Percentiles rank a stretch among this genome's conserved stretches.
Conservation (phyloP, 2,113 vertebrate species). For the Bettongia penicillata region DNA sequence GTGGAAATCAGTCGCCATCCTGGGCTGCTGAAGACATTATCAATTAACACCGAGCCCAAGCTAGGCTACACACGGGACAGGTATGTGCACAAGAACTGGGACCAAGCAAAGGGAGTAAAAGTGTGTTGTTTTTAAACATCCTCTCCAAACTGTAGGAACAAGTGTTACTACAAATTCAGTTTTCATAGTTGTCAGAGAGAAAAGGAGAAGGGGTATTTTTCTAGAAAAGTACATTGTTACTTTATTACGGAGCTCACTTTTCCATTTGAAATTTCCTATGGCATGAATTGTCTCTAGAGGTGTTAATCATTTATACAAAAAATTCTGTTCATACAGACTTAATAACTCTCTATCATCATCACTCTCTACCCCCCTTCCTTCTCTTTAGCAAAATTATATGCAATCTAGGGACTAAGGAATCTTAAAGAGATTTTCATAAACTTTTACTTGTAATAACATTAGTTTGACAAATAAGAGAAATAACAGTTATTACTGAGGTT, state of each 20-base stretch:
- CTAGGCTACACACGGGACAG: constrained; percentile 98
- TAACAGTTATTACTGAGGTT: no score
- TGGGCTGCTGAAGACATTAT: constrained; percentile 98
- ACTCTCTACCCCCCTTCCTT: background rate
- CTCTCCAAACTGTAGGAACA: no score
- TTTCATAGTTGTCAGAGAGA: no score
- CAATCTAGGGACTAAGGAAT: background rate
- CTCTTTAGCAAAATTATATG: background rate
- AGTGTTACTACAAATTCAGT: no score
- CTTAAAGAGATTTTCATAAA: no score
- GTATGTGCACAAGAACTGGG: constrained; percentile 79
- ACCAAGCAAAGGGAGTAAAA: background rate
- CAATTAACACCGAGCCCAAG: constrained; percentile 98
- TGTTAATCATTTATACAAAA: background rate
- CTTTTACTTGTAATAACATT: no score
- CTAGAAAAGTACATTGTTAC: no score
- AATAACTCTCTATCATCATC: background rate
- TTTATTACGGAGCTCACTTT: background rate
- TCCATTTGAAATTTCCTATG: background rate
- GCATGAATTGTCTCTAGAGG: background rate
- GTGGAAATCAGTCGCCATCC: constrained; percentile 98
- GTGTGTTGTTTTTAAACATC: no score
- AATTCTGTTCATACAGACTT: background rate
- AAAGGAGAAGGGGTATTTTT: background rate
- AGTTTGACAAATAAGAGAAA: no score